Evolutionary conservation across 1,140 invertebrate species (phyloP).

Genomic region (Lepidotrigona ventralis): DNA sequence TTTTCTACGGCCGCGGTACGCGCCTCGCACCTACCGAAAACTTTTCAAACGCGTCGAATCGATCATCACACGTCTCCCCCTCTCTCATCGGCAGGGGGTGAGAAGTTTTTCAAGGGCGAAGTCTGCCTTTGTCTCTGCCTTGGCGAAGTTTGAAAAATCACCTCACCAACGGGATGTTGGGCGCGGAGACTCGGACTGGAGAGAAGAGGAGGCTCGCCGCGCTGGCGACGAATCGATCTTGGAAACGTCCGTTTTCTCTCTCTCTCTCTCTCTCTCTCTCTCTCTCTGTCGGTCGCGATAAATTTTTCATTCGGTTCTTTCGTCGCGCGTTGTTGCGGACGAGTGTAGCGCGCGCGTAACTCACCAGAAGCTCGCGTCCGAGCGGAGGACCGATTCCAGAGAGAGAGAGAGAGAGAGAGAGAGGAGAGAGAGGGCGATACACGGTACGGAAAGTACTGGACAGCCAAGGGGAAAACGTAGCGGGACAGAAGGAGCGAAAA

Average conservation of each 20-base stretch:
- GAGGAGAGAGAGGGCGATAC: slow-evolving; percentile 18
- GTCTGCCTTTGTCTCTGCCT: not conserved
- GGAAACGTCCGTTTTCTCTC: not conserved
- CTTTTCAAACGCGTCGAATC: not conserved
- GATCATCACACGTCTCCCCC: not conserved
- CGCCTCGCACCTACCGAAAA: too few species aligned
- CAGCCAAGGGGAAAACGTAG: slow-evolving; percentile 8
- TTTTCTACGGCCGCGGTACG: not conserved
- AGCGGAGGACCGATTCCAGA: slow-evolving; percentile 15
- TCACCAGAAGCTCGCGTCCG: slow-evolving; percentile 29
- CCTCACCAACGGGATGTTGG: too few species aligned
- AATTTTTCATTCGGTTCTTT: slow-evolving; percentile 40
- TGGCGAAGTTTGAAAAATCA: slow-evolving; percentile 16
- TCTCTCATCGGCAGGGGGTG: too few species aligned
- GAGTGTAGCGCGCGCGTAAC: slow-evolving; percentile 52
- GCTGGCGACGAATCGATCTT: slow-evolving; percentile 20
- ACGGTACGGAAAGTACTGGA: slow-evolving; percentile 34
- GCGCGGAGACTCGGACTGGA: too few species aligned
- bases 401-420: not conserved
- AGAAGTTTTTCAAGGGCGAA: not conserved
- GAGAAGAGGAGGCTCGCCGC: not conserved
- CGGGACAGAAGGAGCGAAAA: slow-evolving; percentile 22
- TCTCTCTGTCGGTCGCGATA: slow-evolving; percentile 3
- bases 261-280: not conserved
- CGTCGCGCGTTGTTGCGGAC: slow-evolving; percentile 3